A percentile compares a stretch with the other conserved stretches of the same genome.
Evolutionary conservation across 2,797 vertebrate genomes (phyloP).

Genomic region (Miichthys miiuy): DNA sequence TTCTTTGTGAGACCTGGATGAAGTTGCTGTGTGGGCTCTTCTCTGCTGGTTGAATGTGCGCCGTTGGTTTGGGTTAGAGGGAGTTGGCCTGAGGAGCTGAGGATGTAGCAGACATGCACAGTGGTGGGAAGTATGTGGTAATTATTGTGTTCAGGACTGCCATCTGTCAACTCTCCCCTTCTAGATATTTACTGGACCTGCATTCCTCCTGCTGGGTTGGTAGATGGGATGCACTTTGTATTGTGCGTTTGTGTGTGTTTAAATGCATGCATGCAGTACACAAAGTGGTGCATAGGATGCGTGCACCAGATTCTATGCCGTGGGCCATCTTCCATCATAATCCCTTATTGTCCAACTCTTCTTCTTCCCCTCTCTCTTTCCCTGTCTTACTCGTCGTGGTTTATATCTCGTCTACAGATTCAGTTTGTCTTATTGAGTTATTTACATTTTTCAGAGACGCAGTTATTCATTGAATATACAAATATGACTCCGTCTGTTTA

Average conservation of each 20-base stretch:
- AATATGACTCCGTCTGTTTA: constrained; percentile 78
- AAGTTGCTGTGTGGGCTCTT: constrained; percentile 67
- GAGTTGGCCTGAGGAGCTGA: constrained; percentile 70
- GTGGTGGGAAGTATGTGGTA: constrained; percentile 86
- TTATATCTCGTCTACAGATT: constrained; percentile 68
- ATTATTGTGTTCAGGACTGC: constrained; percentile 85
- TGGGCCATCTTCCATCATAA: constrained; percentile 70
- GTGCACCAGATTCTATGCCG: constrained; percentile 55
- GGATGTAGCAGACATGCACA: constrained; percentile 80
- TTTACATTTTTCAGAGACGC: constrained; percentile 80
- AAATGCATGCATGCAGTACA: constrained; percentile 56
- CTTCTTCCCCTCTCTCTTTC: constrained; percentile 5
- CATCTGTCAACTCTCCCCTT: constrained; percentile 85
- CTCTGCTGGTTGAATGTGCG: constrained; percentile 51
- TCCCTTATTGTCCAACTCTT: constrained; percentile 60
- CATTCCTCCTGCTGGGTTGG: constrained; percentile 80
- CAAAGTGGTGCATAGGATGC: constrained; percentile 61
- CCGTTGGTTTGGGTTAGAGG: constrained; percentile 67
- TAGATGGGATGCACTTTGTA: constrained; percentile 74
- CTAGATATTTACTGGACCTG: constrained; percentile 82
- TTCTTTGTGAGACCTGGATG: constrained; percentile 61
- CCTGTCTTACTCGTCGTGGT: constrained; percentile 57
- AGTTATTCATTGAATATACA: constrained; percentile 79
- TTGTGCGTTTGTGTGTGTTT: constrained; percentile 26
- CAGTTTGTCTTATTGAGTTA: constrained; percentile 73